Conservation (phyloP, 1,140 invertebrate genomes). For the Anagrus nilaparvatae region DNA sequence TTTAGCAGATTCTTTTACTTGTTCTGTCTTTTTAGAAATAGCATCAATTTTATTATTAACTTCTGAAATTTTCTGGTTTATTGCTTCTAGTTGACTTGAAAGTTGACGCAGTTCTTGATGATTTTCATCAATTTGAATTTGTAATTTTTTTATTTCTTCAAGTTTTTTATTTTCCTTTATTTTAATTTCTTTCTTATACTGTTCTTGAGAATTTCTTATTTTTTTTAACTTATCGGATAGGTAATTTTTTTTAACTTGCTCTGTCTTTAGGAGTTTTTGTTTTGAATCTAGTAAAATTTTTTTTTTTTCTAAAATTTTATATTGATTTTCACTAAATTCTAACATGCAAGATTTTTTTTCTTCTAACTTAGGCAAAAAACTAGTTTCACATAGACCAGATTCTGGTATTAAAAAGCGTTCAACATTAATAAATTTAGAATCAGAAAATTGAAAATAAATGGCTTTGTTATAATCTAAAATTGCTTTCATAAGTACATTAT, state of each 20-base stretch:
- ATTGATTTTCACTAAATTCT: slow-evolving; percentile 17
- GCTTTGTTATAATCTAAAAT: slow-evolving; percentile 25
- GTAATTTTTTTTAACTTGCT: slow-evolving; percentile 14
- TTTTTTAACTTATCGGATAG: slow-evolving; percentile 13
- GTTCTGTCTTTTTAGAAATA: slow-evolving; percentile 14
- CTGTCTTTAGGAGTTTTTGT: slow-evolving; percentile 14
- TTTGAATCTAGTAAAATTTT: slow-evolving; percentile 10
- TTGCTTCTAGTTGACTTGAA: slow-evolving; percentile 21
- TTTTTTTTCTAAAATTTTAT: slow-evolving; percentile 12
- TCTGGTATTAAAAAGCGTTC: slow-evolving; percentile 25
- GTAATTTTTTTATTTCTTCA: slow-evolving; percentile 18
- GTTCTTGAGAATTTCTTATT: slow-evolving; percentile 8
- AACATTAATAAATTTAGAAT: slow-evolving; percentile 14
- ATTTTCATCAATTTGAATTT: slow-evolving; percentile 18
- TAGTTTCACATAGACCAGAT: slow-evolving; percentile 11
- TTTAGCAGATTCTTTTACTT: slow-evolving; percentile 17
- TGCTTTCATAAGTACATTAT: slow-evolving; percentile 20
- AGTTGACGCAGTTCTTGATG: slow-evolving; percentile 15
- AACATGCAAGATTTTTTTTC: slow-evolving; percentile 15
- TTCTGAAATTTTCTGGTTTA: no score
- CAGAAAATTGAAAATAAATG: slow-evolving; percentile 18
- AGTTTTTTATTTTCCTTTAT: slow-evolving; percentile 17
- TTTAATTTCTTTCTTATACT: slow-evolving; percentile 16
- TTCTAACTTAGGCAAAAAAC: slow-evolving; percentile 17
- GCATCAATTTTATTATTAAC: no score